Evolutionary conservation across 2,888 invertebrate genomes (phyloP).

Genomic region (Eudiplozoon nipponicum): DNA sequence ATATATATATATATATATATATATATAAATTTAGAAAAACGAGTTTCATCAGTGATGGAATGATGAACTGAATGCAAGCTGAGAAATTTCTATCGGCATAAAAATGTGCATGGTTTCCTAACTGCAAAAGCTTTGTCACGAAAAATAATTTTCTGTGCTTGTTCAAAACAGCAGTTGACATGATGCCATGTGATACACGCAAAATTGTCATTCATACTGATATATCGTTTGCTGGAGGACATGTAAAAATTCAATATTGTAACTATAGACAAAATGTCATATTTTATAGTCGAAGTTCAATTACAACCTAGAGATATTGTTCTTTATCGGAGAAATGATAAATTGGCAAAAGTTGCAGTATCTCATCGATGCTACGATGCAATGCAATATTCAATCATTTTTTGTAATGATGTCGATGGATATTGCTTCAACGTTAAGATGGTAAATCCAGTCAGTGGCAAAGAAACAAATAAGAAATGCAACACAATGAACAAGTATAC

Average conservation of each 20-base stretch:
- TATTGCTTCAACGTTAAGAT: constrained; percentile 16
- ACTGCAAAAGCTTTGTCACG: constrained; percentile 2
- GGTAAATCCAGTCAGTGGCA: constrained; percentile 16
- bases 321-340: constrained; percentile 19
- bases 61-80: not conserved
- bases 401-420: constrained; percentile 19
- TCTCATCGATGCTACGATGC: constrained; percentile 22
- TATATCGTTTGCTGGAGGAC: constrained; percentile 14
- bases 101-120: not conserved
- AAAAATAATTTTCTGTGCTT: not conserved
- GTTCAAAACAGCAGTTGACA: constrained; percentile 13
- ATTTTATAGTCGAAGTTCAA: constrained; percentile 18
- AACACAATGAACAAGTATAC: constrained; percentile 18
- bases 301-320: constrained; percentile 21
- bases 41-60: constrained; percentile 20
- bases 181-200: constrained; percentile 15
- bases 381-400: constrained; percentile 25
- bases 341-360: constrained; percentile 20
- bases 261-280: constrained; percentile 18
- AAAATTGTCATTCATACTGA: constrained; percentile 17
- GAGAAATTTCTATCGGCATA: constrained; percentile 2
- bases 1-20: no score
- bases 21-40: constrained; percentile 21
- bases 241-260: constrained; percentile 18
- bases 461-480: constrained; percentile 18